Evolutionary conservation across 64 coral and sea anemone species (phyloP), one percentile per base, ranked within the genome.

Genomic region (Acropora tenuis): DNA sequence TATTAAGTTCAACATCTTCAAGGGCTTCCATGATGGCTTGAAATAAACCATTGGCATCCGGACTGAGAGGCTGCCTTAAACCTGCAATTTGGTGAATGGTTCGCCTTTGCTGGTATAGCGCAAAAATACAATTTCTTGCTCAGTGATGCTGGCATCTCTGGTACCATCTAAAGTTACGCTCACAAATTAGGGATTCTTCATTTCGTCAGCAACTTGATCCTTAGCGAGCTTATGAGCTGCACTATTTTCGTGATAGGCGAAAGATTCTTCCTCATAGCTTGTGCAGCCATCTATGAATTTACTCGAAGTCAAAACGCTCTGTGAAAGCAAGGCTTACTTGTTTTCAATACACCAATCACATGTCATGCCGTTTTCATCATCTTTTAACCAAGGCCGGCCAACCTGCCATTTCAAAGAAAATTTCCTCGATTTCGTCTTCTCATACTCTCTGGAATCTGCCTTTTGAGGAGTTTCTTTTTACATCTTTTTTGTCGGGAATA

Each of bases 1-100:
- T 57, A 82, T 40, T 8, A 52, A 82, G 65, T 82, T 57, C 79
- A 5, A 82, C 79, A 63, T 63, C 79, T 82, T 40, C 79, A 43
- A 82, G 79, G 6, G 79, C 79, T 57, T 19, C 79, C 79, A 82
- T 82, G 65, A 63, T 82, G 65, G 79, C 79, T 82, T 82, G 60
- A 40, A 63, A 6, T 40, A 82, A 82, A 82, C 79, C 79, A 82
- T 57, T 82, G 53, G 55, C 43, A 83, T 83, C 68, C 11, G 80
- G 80, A 67, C 80, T 83, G 80, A 68, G 17, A 4, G 80, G 80
- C 80, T 83, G 80, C 58, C 11, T 83, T 15, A 83, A 83, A 13
- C 60, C 80, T 47, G 68, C 80, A 83, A 83, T 67, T 83, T 83
- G 66, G 80, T 83, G 58, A 83, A 46, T 67, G 60, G 80, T 67